A percentile compares a stretch with the other conserved stretches of the same genome.
Evolutionary conservation across 2,888 invertebrate species (phyloP).

Genomic region (Hirtodrosophila histrioides): DNA sequence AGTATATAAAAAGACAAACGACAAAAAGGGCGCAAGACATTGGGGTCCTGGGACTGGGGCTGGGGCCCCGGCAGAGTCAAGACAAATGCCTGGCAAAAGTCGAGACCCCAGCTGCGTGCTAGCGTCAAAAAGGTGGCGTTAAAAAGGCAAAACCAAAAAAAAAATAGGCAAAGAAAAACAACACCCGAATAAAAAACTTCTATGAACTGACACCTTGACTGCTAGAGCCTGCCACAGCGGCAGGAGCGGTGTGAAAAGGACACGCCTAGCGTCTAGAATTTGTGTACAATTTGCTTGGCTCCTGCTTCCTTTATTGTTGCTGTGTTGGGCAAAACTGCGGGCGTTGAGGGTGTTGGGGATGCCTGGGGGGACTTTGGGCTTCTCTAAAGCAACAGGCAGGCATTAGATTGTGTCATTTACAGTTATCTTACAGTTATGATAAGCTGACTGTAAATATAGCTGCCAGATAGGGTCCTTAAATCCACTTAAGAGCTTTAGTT

Average conservation of each 20-base stretch:
- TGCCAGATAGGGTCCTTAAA: not conserved
- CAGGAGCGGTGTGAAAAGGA: conserved; percentile 20
- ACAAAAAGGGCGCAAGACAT: conserved; percentile 28
- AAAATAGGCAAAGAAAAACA: conserved; percentile 16
- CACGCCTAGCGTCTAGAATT: conserved; percentile 39
- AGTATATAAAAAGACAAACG: conserved; percentile 43
- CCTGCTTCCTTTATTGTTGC: conserved; percentile 32
- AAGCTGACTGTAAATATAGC: conserved; percentile 8
- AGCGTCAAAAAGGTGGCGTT: conserved; percentile 47
- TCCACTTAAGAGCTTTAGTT: too few relatives aligned
- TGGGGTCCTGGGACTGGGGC: not conserved
- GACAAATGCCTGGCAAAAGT: conserved; percentile 56
- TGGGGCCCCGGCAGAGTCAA: conserved; percentile 17
- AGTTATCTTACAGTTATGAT: conserved; percentile 45
- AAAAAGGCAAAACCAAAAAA: conserved; percentile 52
- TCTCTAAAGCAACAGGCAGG: conserved; percentile 40
- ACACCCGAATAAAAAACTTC: conserved; percentile 46
- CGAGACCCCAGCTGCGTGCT: conserved; percentile 20
- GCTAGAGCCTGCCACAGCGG: not conserved
- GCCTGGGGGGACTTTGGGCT: too few relatives aligned
- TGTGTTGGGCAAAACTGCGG: conserved; percentile 36
- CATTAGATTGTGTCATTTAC: conserved; percentile 27
- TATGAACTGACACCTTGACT: conserved; percentile 50
- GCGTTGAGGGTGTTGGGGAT: not conserved
- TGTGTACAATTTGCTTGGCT: conserved; percentile 54